phyloP scores from a whole-genome alignment of 35 echinoderm and acorn worm species.

The Patiria miniata region DNA sequence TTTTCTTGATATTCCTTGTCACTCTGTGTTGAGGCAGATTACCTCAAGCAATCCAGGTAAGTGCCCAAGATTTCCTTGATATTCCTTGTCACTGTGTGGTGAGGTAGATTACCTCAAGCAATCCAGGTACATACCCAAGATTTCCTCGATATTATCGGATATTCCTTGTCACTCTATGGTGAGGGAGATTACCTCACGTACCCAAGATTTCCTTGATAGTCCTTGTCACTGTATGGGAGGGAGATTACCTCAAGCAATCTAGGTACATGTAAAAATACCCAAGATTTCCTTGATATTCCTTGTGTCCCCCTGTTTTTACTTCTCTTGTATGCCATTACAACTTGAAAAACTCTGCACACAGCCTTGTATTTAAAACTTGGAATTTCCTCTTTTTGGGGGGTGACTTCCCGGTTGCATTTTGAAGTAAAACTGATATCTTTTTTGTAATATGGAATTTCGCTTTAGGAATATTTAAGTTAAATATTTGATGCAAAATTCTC shows the following conservation, averaged over 20 bases:
- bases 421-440: neutral
- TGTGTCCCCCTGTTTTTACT: conserved; percentile 46
- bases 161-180: conserved; percentile 69
- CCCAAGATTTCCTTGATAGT: conserved; percentile 57
- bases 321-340: neutral
- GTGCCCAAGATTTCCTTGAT: conserved; percentile 48
- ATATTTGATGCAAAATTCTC: neutral
- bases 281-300: conserved; percentile 59
- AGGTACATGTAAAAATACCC: neutral
- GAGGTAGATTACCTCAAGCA: conserved; percentile 64
- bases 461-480: neutral
- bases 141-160: conserved; percentile 43
- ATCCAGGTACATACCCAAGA: conserved; percentile 17
- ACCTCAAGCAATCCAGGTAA: conserved; percentile 44
- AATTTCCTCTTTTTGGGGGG: too few relatives aligned
- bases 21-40: conserved; percentile 72
- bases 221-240: conserved; percentile 68
- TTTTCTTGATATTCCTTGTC: conserved; percentile 64
- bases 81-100: conserved; percentile 65
- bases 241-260: conserved; percentile 54
- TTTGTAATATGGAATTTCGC: neutral
- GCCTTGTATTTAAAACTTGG: neutral
- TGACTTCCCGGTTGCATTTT: neutral
- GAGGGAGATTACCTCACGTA: conserved; percentile 61
- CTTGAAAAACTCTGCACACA: neutral